A percentile compares a stretch with the other conserved stretches of the same genome.
phyloP scores from a whole-genome alignment of 2,797 vertebrate species.

The Microchirus variegatus region DNA sequence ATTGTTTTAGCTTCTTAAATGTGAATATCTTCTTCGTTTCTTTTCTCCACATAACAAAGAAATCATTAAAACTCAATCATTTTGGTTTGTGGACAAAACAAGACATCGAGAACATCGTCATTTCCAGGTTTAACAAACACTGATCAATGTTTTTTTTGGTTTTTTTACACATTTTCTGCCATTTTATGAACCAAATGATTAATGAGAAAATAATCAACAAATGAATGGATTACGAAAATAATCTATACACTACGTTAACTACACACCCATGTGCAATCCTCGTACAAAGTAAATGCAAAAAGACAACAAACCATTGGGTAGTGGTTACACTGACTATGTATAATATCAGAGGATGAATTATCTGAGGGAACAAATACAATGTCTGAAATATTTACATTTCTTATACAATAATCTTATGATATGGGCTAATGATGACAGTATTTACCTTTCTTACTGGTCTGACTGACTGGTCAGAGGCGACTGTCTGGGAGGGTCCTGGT shows the following conservation, averaged over 20 bases:
- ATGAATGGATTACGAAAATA: too few relatives aligned
- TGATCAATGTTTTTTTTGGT: too few relatives aligned
- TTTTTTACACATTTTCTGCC: too few relatives aligned
- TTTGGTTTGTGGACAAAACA: too few relatives aligned
- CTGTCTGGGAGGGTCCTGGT: constrained; percentile 73
- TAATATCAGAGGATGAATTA: constrained; percentile 68
- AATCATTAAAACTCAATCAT: too few relatives aligned
- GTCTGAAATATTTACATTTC: constrained; percentile 9
- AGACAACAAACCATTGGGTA: constrained; percentile 63
- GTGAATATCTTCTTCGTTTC: too few relatives aligned
- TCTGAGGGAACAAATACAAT: constrained; percentile 56
- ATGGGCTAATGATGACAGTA: background rate
- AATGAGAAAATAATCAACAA: too few relatives aligned
- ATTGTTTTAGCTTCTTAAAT: too few relatives aligned
- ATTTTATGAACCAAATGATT: too few relatives aligned
- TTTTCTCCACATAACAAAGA: too few relatives aligned
- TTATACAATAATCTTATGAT: background rate
- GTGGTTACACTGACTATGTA: constrained; percentile 63
- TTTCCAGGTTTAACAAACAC: too few relatives aligned
- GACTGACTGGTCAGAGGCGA: constrained; percentile 77
- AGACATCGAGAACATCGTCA: too few relatives aligned
- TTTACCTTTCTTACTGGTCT: constrained; percentile 89
- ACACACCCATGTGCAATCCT: constrained; percentile 51
- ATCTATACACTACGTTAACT: background rate
- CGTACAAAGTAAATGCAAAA: constrained; percentile 53